Percentiles rank a stretch among this genome's conserved stretches.
These are phyloP conservation scores for Brachionus angularis DNA, from an alignment of 1,140 invertebrate species.

Conservation along the genomic window DNA sequence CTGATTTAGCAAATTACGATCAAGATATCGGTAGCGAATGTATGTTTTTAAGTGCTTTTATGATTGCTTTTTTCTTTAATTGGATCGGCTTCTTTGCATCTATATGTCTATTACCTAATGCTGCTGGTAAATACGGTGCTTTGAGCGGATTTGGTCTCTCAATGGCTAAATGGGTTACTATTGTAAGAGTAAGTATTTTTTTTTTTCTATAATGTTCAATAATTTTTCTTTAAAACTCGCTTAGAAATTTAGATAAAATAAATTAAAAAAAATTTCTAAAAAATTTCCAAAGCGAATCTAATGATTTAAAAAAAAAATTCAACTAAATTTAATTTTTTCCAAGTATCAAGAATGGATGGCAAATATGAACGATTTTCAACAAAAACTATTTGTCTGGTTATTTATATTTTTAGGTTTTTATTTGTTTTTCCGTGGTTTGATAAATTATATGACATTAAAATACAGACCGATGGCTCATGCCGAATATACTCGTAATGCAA, in stretches of 20 bases:
- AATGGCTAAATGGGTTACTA: constrained; percentile 86
- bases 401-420: constrained; percentile 44
- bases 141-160: constrained; percentile 84
- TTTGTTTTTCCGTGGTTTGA: constrained; percentile 39
- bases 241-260: no score
- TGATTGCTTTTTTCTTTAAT: constrained; percentile 82
- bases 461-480: constrained; percentile 12
- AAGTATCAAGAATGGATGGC: constrained; percentile 44
- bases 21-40: constrained; percentile 43
- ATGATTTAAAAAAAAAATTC: no score
- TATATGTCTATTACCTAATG: constrained; percentile 87
- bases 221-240: no score
- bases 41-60: constrained; percentile 46
- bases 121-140: constrained; percentile 84
- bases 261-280: no score
- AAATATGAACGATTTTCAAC: constrained; percentile 43
- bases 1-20: not conserved
- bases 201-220: no score
- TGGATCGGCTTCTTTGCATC: constrained; percentile 87
- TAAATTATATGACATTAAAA: constrained; percentile 29
- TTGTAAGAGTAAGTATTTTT: constrained; percentile 61
- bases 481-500: not conserved
- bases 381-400: constrained; percentile 40
- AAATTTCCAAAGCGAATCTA: no score
- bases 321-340: not conserved